Percentiles rank a stretch among this genome's conserved stretches.
phyloP scores from a whole-genome alignment of 1,140 invertebrate genomes.

The Littorina saxatilis region DNA sequence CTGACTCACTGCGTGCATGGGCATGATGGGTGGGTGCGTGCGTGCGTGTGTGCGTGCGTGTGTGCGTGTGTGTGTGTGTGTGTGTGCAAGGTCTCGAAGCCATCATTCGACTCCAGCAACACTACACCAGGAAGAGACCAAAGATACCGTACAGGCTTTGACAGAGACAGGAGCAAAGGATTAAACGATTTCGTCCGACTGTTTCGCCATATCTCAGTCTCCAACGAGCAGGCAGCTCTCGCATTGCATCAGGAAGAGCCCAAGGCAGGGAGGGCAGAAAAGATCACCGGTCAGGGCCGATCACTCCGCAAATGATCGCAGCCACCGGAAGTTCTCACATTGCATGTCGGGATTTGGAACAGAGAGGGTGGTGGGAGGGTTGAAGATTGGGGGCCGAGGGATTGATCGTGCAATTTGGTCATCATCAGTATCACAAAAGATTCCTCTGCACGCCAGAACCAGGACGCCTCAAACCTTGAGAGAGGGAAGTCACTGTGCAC shows the following conservation, averaged over 20 bases:
- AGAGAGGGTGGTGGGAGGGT: background rate
- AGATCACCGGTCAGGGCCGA: background rate
- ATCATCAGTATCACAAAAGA: background rate
- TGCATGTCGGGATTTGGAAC: background rate
- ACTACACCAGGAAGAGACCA: no score
- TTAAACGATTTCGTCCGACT: no score
- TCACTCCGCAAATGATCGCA: background rate
- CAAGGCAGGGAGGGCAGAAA: background rate
- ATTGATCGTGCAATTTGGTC: constrained; percentile 14
- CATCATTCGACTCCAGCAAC: no score
- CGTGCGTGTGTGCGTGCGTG: background rate
- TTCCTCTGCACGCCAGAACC: background rate
- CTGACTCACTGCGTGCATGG: no score
- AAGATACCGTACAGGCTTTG: no score
- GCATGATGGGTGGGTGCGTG: background rate
- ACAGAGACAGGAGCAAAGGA: no score
- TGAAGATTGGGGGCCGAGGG: background rate
- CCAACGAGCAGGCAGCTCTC: no score
- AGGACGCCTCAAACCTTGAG: no score
- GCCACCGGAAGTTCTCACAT: background rate
- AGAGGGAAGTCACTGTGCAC: no score
- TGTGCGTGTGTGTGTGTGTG: background rate
- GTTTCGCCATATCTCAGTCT: no score
- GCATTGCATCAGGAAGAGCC: no score
- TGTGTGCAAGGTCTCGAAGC: no score